Evolutionary conservation across 2,113 vertebrate genomes (phyloP), one percentile per base, ranked within the genome.

Genomic region (Channa maculata): DNA sequence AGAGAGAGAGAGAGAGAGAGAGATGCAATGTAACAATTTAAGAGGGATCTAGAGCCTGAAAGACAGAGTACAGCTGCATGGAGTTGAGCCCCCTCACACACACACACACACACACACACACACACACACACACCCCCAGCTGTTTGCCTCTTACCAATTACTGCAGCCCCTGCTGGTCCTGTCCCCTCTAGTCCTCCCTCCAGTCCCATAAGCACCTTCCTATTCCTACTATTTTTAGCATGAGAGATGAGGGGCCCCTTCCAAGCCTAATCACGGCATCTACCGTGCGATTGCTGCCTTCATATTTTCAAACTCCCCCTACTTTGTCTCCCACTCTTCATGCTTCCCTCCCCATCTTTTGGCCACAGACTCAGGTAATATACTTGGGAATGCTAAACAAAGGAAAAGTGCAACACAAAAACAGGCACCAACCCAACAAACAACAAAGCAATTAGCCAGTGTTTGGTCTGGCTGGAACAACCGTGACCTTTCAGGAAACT

Each of bases 61-160:
- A 89, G 91, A 92, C 88, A 87, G 88, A 84, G 75, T 81, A 86
- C 92, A 93, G 91, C 92, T 93, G 92, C 90, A 88, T 74, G 54
- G 39, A 54, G 48, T 6, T 12, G 54, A 78, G 61, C 43, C 65
- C 64, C 33, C 36, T n/a, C 57, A 43, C 41, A 48, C 39, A 44
- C 67, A 52, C 39, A 44, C 67, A 52, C 49, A 53, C 46, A 46
- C 65, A 71, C 44, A 58, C 72, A 55, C 58, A 70, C 59, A 64
- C 71, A 67, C 74, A 61, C 39, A 61, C 73, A 66, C 50, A 65
- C 48, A 71, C 43, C 71, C 79, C 90, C 91, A 93, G 91, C 90
- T 92, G 90, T 92, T 91, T 88, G 82, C 86, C 89, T 90, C 79
- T 82, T 37, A 36, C 77, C 84, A 86, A 88, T 92, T 84, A 90